Conservation (phyloP, 1,140 invertebrate genomes). For the Triops longicaudatus region DNA sequence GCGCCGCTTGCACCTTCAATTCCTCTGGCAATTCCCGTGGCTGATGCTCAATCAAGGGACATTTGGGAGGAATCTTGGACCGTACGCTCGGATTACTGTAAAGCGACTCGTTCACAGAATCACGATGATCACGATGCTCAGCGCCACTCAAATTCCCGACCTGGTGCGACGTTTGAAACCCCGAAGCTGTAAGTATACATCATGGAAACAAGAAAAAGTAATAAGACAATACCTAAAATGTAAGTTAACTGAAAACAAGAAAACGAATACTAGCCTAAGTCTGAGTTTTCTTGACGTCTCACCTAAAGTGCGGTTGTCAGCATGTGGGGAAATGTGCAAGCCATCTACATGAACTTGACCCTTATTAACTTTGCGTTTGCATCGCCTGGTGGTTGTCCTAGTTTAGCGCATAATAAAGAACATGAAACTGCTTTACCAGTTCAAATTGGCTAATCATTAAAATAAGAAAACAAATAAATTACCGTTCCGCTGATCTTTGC, state of each 20-base stretch:
- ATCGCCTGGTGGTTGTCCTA: background rate
- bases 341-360: constrained; percentile 27
- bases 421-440: no score
- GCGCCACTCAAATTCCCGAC: constrained; percentile 24
- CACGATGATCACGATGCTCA: constrained; percentile 33
- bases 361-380: constrained; percentile 28
- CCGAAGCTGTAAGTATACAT: background rate
- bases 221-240: no score
- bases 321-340: constrained; percentile 23
- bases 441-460: background rate
- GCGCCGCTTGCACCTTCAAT: background rate
- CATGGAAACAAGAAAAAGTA: no score
- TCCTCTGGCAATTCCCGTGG: background rate
- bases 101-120: constrained; percentile 28
- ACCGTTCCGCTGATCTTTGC: constrained; percentile 6
- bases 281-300: background rate
- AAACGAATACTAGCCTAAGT: background rate
- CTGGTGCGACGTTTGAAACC: background rate
- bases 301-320: constrained; percentile 23
- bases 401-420: background rate
- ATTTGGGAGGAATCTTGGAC: background rate
- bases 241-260: no score
- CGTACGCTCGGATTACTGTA: background rate
- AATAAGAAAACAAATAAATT: constrained; percentile 4
- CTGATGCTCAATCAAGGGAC: background rate